Conservation (phyloP, 1,140 invertebrate genomes). For the Geopemphigus sp. region DNA sequence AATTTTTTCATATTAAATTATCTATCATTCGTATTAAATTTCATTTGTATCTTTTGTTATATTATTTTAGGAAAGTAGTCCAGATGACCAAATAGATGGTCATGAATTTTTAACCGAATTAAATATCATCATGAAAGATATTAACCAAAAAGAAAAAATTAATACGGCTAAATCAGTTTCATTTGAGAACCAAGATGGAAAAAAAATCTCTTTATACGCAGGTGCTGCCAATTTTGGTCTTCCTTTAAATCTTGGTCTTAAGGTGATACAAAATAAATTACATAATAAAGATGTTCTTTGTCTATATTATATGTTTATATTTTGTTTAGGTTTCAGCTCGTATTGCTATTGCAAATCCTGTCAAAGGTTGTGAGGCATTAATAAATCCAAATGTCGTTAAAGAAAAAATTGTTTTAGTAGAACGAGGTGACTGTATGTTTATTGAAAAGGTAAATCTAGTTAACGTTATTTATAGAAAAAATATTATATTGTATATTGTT, state of each 20-base stretch:
- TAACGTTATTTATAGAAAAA: background rate
- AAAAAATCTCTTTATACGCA: conserved; percentile 31
- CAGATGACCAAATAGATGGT: conserved; percentile 40
- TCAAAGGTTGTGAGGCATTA: conserved; percentile 68
- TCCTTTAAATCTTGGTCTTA: conserved; percentile 30
- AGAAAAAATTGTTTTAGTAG: conserved; percentile 79
- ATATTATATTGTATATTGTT: too few relatives aligned
- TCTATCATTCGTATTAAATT: background rate
- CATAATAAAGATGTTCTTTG: background rate
- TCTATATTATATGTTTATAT: background rate
- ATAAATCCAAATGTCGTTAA: conserved; percentile 63
- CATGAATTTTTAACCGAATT: conserved; percentile 46
- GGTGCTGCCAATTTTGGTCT: conserved; percentile 45
- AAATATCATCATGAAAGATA: conserved; percentile 38
- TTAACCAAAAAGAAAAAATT: conserved; percentile 42
- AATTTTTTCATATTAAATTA: conserved; percentile 8
- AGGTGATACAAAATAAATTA: background rate
- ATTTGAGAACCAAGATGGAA: conserved; percentile 32
- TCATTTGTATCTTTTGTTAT: too few relatives aligned
- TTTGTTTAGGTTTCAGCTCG: conserved; percentile 60
- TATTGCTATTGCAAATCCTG: conserved; percentile 67
- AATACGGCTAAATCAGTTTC: conserved; percentile 33
- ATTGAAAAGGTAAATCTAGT: conserved; percentile 75
- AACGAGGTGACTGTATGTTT: conserved; percentile 92
- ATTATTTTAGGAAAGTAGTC: conserved; percentile 27